phyloP scores from a whole-genome alignment of 2,888 invertebrate species.

The Caenorhabditis sp. region DNA sequence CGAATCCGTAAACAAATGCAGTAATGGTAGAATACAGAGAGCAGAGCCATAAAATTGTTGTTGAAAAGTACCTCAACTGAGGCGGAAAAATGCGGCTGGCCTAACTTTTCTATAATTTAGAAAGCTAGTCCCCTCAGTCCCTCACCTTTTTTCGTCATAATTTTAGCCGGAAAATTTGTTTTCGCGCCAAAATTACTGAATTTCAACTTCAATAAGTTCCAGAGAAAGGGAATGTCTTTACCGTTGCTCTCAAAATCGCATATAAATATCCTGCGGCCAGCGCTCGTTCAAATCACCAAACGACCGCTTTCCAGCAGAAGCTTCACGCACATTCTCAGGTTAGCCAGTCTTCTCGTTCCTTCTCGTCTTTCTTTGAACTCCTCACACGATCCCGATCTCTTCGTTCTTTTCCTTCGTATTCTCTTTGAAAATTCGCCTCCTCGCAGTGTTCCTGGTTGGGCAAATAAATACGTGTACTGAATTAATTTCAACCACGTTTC shows the following conservation, averaged over 20 bases:
- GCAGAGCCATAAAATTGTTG: not conserved
- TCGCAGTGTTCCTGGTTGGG: too few relatives aligned
- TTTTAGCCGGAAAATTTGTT: too few relatives aligned
- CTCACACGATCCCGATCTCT: not conserved
- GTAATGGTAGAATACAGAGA: too few relatives aligned
- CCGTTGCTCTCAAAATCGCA: conserved; percentile 44
- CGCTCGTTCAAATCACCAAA: conserved; percentile 33
- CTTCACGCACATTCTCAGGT: conserved; percentile 47
- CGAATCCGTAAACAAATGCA: too few relatives aligned
- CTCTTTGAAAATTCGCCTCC: too few relatives aligned
- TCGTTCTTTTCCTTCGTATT: not conserved
- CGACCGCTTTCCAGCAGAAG: conserved; percentile 31
- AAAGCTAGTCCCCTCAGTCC: not conserved
- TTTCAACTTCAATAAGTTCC: too few relatives aligned
- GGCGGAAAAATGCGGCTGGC: not conserved
- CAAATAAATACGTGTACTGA: not conserved
- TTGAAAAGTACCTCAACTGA: conserved; percentile 22
- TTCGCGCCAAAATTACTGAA: not conserved
- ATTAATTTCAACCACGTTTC: not conserved
- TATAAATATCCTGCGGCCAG: conserved; percentile 14
- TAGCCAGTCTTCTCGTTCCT: conserved; percentile 2
- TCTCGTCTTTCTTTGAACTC: not conserved
- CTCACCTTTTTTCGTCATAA: too few relatives aligned
- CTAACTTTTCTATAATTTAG: not conserved
- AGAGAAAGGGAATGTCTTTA: conserved; percentile 52